Evolutionary conservation across 1,140 invertebrate species (phyloP).

Genomic region (Cryptotermes secundus): DNA sequence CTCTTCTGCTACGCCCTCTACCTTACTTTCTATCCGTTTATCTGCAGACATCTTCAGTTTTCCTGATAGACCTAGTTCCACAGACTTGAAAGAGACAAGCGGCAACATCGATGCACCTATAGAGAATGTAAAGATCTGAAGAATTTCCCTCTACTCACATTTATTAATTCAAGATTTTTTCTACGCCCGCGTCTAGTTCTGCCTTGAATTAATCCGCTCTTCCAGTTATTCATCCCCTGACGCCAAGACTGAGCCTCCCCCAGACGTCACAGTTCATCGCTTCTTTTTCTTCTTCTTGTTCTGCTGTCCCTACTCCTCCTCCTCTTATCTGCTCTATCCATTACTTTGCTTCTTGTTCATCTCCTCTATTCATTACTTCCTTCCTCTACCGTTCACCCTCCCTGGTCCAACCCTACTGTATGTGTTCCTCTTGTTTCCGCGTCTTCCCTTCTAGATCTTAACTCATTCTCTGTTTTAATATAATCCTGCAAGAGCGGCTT

Average conservation of each 20-base stretch:
- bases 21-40: too few relatives aligned
- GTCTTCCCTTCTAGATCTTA: not conserved
- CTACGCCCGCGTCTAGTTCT: not conserved
- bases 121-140: not conserved
- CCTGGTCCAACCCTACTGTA: not conserved
- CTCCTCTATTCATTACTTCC: constrained; percentile 19
- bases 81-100: too few relatives aligned
- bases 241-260: not conserved
- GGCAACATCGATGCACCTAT: too few relatives aligned
- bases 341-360: not conserved
- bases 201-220: constrained; percentile 2
- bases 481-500: not conserved
- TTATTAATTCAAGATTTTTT: not conserved
- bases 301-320: not conserved
- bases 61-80: too few relatives aligned
- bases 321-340: constrained; percentile 18
- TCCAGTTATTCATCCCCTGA: constrained; percentile 14
- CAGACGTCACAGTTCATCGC: constrained; percentile 13
- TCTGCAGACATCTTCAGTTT: too few relatives aligned
- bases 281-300: not conserved
- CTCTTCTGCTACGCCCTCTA: too few relatives aligned
- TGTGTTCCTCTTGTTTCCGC: not conserved
- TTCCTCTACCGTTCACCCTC: not conserved
- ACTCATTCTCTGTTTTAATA: not conserved
- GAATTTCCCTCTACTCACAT: not conserved